These are phyloP conservation scores for Micromys minutus DNA, from an alignment of 2,113 vertebrate species.

Conservation along the genomic window DNA sequence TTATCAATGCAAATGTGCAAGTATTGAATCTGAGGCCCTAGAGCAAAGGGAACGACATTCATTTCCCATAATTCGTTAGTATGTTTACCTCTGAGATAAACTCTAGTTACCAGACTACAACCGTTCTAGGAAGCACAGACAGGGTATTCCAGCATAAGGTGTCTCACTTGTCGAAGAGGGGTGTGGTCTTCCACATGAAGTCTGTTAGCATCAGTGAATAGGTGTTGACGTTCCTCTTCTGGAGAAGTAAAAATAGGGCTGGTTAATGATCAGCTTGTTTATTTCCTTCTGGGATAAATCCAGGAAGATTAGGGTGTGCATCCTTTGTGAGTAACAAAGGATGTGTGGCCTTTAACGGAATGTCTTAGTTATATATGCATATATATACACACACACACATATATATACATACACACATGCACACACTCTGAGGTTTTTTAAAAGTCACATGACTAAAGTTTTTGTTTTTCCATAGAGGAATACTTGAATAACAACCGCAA, in stretches of 20 bases:
- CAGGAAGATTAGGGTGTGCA: not conserved
- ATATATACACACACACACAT: no score
- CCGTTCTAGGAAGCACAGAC: not conserved
- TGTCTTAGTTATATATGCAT: no score
- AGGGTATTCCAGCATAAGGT: not conserved
- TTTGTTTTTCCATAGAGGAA: not conserved
- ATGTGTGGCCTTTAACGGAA: not conserved
- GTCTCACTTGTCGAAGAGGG: not conserved
- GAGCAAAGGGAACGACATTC: not conserved
- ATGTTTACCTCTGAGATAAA: not conserved
- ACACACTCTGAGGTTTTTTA: not conserved
- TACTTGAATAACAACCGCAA: not conserved
- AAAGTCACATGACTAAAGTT: not conserved
- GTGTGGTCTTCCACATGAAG: not conserved
- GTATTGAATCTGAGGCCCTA: not conserved
- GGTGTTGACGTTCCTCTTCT: not conserved
- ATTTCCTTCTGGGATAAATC: not conserved
- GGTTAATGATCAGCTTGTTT: not conserved
- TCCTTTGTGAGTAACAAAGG: not conserved
- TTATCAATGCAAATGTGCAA: not conserved
- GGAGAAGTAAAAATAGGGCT: not conserved
- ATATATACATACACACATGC: no score
- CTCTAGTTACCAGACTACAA: not conserved
- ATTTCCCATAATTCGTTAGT: not conserved
- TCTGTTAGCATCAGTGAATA: not conserved